These are phyloP conservation scores for Holocentrus rufus DNA, from an alignment of 2,797 vertebrate species.

Conservation along the genomic window DNA sequence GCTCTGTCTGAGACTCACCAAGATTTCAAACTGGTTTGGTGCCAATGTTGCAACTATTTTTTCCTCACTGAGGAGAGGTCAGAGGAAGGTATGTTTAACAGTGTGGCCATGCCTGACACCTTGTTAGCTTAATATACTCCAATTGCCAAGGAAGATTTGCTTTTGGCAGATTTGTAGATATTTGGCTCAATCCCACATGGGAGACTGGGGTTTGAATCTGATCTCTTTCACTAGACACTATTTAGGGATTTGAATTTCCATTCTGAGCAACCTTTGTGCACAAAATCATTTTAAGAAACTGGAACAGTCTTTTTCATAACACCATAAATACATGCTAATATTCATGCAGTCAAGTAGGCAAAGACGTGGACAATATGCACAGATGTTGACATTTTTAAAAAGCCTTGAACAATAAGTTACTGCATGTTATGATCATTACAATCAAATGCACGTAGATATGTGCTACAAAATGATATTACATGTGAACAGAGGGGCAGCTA, in stretches of 20 bases:
- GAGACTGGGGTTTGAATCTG: not conserved
- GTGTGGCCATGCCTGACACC: constrained; percentile 9
- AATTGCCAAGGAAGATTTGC: constrained; percentile 8
- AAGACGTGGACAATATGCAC: too few relatives aligned
- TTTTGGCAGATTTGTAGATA: constrained; percentile 17
- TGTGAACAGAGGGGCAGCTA: not conserved
- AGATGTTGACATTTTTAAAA: not conserved
- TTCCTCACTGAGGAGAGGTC: constrained; percentile 11
- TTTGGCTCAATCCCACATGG: not conserved
- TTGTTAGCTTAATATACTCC: constrained; percentile 30
- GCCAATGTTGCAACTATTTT: constrained; percentile 16
- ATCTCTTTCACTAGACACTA: constrained; percentile 11
- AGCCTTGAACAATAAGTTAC: too few relatives aligned
- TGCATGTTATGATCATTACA: not conserved
- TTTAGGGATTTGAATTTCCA: constrained; percentile 6
- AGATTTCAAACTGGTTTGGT: constrained; percentile 11
- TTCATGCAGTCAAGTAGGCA: too few relatives aligned
- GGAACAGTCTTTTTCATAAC: too few relatives aligned
- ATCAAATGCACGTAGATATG: not conserved
- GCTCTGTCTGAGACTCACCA: constrained; percentile 8
- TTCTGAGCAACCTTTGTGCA: constrained; percentile 7
- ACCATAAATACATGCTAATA: too few relatives aligned
- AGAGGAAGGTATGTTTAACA: constrained; percentile 10
- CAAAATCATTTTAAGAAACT: too few relatives aligned
- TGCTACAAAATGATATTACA: not conserved